Evolutionary conservation across 1,140 invertebrate species (phyloP), one percentile per base, ranked within the genome.

Genomic region (Goniozus legneri): DNA sequence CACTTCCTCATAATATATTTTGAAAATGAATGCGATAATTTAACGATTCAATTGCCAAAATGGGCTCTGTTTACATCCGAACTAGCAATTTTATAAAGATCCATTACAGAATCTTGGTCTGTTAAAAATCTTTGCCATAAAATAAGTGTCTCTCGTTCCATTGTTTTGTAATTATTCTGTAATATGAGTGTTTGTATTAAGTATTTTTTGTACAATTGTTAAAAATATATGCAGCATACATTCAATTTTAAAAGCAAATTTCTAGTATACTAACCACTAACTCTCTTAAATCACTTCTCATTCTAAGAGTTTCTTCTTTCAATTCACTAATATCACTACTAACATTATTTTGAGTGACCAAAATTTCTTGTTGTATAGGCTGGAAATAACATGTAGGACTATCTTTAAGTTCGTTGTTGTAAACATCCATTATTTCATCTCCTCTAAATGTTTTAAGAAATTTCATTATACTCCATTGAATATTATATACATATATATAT

Each of bases 211-310:
- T n/a, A n/a, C n/a, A n/a, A n/a, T n/a, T n/a, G n/a, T n/a, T n/a
- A n/a, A n/a, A n/a, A n/a, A n/a, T n/a, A n/a, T n/a, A n/a, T n/a
- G n/a, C n/a, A n/a, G n/a, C n/a, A n/a, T n/a, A n/a, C n/a, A n/a
- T n/a, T n/a, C n/a, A n/a, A n/a, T n/a, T n/a, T n/a, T n/a, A n/a
- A n/a, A n/a, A n/a, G n/a, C n/a, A n/a, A n/a, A n/a, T n/a, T n/a
- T n/a, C n/a, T n/a, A n/a, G n/a, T n/a, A 42, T 47, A 57, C 54
- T 60, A 62, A 71, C 69, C 22, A 55, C 43, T 38, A 58, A 55
- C 20, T 62, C 54, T 50, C 68, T 71, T n/a, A 65, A 57, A 55
- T 60, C 62, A 41, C 62, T 64, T 44, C 62, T 57, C 20, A 60
- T 46, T n/a, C 40, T 38, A 39, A 33, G 46, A 24, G 69, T 40